phyloP scores from a whole-genome alignment of 92 coral and sea anemone genomes.

The Actinernus sp. region DNA sequence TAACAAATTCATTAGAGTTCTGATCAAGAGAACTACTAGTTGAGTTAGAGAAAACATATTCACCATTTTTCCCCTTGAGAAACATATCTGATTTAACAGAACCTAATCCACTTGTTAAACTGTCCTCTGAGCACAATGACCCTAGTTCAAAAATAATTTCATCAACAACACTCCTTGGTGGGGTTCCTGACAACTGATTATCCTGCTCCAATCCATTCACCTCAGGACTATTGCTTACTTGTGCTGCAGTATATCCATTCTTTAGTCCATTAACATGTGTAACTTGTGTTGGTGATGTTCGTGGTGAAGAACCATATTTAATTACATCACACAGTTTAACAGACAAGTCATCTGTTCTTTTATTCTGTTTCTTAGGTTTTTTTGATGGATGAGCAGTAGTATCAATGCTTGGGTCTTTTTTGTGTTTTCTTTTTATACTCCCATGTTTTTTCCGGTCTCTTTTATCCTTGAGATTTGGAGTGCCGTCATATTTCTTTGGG shows the following conservation, averaged over 20 bases:
- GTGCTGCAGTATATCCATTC: too few species aligned
- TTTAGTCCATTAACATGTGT: background rate
- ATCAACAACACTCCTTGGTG: background rate
- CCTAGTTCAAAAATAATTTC: constrained; percentile 27
- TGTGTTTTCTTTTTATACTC: background rate
- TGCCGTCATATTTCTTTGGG: background rate
- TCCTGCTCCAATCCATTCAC: background rate
- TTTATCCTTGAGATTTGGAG: background rate
- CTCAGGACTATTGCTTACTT: too few species aligned
- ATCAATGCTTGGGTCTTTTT: background rate
- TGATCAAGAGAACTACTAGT: constrained; percentile 15
- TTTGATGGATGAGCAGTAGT: background rate
- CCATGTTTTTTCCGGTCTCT: background rate
- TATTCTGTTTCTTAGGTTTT: background rate
- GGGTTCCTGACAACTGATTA: background rate
- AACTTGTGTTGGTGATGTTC: background rate
- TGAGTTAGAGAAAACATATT: constrained; percentile 54
- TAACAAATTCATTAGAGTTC: background rate
- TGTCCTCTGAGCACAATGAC: constrained; percentile 67
- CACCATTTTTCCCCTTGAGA: constrained; percentile 47
- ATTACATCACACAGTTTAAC: background rate
- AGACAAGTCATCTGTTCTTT: background rate
- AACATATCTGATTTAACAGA: constrained; percentile 20
- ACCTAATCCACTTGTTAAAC: constrained; percentile 75
- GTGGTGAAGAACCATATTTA: background rate